Percentiles rank a stretch among this genome's conserved stretches.
Evolutionary conservation across 1,140 invertebrate genomes (phyloP).

Genomic region (Nautilus pompilius): DNA sequence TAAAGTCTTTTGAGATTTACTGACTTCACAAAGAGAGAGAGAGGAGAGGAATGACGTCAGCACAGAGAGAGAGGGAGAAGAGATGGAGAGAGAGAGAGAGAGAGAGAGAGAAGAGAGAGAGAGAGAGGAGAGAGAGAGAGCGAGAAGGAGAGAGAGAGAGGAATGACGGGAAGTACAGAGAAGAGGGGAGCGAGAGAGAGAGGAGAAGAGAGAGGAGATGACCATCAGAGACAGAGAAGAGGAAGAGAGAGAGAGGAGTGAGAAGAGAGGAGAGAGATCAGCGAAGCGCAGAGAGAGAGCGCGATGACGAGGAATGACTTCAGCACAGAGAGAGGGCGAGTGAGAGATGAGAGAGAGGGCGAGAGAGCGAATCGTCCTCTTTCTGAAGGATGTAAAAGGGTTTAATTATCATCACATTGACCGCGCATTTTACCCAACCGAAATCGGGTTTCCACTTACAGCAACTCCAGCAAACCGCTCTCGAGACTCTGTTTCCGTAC

Average conservation of each 20-base stretch:
- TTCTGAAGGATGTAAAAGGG: too few species aligned
- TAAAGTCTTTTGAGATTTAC: too few species aligned
- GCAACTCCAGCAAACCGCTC: too few species aligned
- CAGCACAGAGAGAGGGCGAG: background rate
- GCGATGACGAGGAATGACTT: background rate
- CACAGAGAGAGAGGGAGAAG: too few species aligned
- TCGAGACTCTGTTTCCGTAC: too few species aligned
- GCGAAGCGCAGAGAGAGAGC: background rate
- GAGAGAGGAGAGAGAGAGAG: background rate
- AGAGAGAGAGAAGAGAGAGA: background rate
- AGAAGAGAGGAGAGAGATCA: background rate
- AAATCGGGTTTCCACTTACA: too few species aligned
- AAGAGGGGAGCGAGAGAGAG: too few species aligned
- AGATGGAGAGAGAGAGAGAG: background rate
- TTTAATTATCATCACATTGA: too few species aligned
- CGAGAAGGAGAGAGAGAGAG: background rate
- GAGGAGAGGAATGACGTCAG: too few species aligned
- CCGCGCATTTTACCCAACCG: too few species aligned
- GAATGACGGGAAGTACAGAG: accelerated
- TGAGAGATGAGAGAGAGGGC: background rate
- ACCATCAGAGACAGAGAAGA: background rate
- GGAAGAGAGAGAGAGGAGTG: background rate
- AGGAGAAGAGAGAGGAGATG: background rate
- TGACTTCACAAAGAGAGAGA: too few species aligned
- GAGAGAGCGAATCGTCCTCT: too few species aligned